Base-by-base conservation (phyloP, 2,888 invertebrate genomes). In the Azorinus chamasolen region DNA sequence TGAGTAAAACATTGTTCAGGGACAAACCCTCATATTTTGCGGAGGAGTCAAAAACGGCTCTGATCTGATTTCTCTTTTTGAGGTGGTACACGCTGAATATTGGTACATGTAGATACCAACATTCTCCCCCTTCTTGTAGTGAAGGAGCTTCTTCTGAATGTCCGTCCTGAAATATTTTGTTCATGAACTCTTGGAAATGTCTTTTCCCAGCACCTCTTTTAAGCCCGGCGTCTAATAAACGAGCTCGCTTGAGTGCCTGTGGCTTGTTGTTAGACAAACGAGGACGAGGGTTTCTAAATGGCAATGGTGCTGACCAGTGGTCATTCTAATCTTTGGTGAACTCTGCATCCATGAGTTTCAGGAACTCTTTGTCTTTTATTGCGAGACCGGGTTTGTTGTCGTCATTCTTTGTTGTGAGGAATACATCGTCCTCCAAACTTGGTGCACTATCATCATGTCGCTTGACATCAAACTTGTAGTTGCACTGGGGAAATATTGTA, bases 141-240 rank as follows among this genome's bases (percentile, higher is more conserved):
- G n/a, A n/a, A n/a, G n/a, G 48, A 48, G 12, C 10, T n/a, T n/a
- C 48, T 48, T 48, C 18, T 8, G 48, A 16, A 14, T 8, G 12
- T 6, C 48, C 48, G 18, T 48, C 18, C 48, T 48, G 14, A n/a
- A 48, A 48, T 8, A 48, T 48, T n/a, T 48, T 48, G 48, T 48
- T 20, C 48, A 48, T 48, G 18, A 48, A 48, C 6, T 16, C 48
- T 8, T 6, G 6, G 18, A 48, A 48, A n/a, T 48, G 48, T n/a
- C 18, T 6, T 20, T 48, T 48, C 8, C 10, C 18, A 48, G 48
- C n/a, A n/a, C 18, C 18, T 8, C 18, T 8, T 6, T n/a, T 8
- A n/a, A 48, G 18, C 14, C 18, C 18, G 8, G 48, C 10, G 6
- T 48, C 48, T n/a, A 48, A 20, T 6, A 14, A n/a, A 16, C 18